These are phyloP conservation scores for Malthinus seriepunctatus DNA, from an alignment of 2,888 invertebrate genomes.

Conservation along the genomic window DNA sequence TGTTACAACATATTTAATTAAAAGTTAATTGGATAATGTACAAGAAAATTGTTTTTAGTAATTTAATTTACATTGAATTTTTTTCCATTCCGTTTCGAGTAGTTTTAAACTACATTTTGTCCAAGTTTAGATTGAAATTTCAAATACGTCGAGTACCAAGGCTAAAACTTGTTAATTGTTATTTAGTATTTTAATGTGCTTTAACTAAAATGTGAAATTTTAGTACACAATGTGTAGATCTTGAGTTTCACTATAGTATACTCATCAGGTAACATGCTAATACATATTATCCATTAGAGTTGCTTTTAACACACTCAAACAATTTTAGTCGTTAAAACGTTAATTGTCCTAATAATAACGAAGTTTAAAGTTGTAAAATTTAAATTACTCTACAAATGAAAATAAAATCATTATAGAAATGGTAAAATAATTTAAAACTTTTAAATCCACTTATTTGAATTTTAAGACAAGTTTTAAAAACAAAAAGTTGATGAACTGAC, in stretches of 20 bases:
- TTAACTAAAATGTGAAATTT: not conserved
- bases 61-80: too few species aligned
- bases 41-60: too few species aligned
- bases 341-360: conserved; percentile 1
- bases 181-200: conserved; percentile 1
- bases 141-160: not conserved
- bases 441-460: too few species aligned
- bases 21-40: too few species aligned
- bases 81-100: too few species aligned
- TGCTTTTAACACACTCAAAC: not conserved
- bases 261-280: not conserved
- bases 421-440: too few species aligned
- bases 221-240: not conserved
- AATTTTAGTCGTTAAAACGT: conserved; percentile 1
- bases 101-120: too few species aligned
- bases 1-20: too few species aligned
- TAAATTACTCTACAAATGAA: not conserved
- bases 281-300: not conserved
- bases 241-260: not conserved
- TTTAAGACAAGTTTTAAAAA: too few species aligned
- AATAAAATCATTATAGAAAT: too few species aligned
- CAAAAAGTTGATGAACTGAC: too few species aligned
- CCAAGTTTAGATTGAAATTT: too few species aligned
- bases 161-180: not conserved
- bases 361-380: conserved; percentile 2